phyloP scores from a whole-genome alignment of 2,113 vertebrate genomes.

The Echinops telfairi region DNA sequence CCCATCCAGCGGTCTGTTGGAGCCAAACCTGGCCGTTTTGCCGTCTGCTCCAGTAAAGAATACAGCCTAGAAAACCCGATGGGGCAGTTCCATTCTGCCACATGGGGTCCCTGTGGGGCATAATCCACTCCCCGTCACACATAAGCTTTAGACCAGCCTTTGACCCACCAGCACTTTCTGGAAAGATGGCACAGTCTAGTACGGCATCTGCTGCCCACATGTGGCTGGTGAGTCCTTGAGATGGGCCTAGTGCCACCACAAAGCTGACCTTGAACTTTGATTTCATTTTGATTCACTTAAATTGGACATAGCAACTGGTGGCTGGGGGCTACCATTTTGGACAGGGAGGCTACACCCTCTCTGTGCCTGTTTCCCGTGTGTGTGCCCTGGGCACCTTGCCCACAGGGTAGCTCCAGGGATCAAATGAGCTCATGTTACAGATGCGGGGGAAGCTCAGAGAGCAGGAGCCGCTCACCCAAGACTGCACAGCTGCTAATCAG shows the following conservation, averaged over 20 bases:
- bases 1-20: background rate
- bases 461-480: background rate
- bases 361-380: background rate
- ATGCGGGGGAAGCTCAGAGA: background rate
- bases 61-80: background rate
- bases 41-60: background rate
- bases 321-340: background rate
- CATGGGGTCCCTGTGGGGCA: background rate
- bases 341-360: background rate
- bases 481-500: background rate
- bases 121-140: background rate
- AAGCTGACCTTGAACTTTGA: background rate
- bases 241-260: background rate
- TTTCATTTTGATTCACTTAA: background rate
- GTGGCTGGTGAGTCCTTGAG: background rate
- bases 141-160: background rate
- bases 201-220: no score
- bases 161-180: background rate
- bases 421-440: background rate
- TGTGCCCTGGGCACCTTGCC: background rate
- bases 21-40: background rate
- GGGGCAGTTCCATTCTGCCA: background rate
- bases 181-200: background rate
- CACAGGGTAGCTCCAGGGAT: background rate
- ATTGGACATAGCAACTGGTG: background rate